Conservation (phyloP, 2,797 vertebrate species). For the Dromococcyx pavoninus region DNA sequence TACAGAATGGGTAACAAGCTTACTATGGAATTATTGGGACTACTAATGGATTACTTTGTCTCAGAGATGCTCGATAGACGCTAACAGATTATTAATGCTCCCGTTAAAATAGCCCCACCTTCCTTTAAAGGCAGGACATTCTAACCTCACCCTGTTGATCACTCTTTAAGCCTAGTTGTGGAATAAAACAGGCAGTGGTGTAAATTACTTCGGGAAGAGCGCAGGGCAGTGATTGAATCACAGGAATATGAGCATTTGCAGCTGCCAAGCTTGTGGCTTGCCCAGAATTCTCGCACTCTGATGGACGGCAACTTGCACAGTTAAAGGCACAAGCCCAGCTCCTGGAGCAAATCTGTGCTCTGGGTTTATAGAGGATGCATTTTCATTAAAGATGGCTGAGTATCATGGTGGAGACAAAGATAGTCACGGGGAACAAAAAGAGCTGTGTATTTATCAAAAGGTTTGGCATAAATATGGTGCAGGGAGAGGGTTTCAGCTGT, state of each 20-base stretch:
- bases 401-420: slow-evolving; percentile 60
- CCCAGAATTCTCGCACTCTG: background rate
- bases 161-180: background rate
- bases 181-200: background rate
- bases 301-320: background rate
- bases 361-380: background rate
- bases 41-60: background rate
- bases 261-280: background rate
- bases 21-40: background rate
- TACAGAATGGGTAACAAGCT: background rate
- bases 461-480: slow-evolving; percentile 50
- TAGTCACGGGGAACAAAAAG: slow-evolving; percentile 35
- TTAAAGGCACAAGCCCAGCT: background rate
- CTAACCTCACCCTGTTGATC: background rate
- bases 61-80: background rate
- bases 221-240: background rate
- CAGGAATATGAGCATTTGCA: background rate
- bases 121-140: background rate
- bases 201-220: background rate
- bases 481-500: slow-evolving; percentile 48
- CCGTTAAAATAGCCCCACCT: rapidly evolving
- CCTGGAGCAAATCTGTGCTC: background rate
- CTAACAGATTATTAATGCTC: background rate
- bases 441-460: slow-evolving; percentile 60
- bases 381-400: slow-evolving; percentile 69